A percentile compares a stretch with the other conserved stretches of the same genome.
Conservation (phyloP, 2,888 invertebrate genomes). For the Priocnemis perturbator region DNA sequence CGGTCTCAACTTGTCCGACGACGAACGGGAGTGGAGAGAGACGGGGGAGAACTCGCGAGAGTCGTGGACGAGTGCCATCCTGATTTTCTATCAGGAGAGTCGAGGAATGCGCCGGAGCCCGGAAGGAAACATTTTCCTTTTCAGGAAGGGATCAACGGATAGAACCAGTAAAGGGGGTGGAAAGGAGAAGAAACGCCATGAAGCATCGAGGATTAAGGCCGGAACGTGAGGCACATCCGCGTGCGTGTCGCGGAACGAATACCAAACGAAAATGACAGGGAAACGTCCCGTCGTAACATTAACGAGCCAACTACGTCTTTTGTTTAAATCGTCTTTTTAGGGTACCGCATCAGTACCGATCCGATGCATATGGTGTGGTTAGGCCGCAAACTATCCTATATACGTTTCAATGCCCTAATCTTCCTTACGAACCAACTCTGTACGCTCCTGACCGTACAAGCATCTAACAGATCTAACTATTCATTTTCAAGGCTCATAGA, state of each 20-base stretch:
- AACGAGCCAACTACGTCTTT: no score
- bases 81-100: slow-evolving; percentile 30
- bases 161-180: neutral
- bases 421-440: no score
- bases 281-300: neutral
- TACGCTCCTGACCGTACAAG: no score
- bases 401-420: no score
- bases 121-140: slow-evolving; percentile 37
- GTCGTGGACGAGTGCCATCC: neutral
- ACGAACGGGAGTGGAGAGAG: neutral
- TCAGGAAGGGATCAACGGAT: slow-evolving; percentile 23
- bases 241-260: neutral
- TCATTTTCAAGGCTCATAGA: no score
- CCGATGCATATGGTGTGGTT: no score
- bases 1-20: neutral
- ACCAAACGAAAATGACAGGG: neutral
- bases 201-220: slow-evolving; percentile 22
- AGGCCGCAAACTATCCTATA: no score
- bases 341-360: no score
- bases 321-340: no score
- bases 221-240: slow-evolving; percentile 35
- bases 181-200: slow-evolving; percentile 20
- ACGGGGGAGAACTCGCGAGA: neutral
- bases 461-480: no score
- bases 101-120: slow-evolving; percentile 21